Conservation (phyloP, 2,797 vertebrate species). For the Ceyx erithaca region DNA sequence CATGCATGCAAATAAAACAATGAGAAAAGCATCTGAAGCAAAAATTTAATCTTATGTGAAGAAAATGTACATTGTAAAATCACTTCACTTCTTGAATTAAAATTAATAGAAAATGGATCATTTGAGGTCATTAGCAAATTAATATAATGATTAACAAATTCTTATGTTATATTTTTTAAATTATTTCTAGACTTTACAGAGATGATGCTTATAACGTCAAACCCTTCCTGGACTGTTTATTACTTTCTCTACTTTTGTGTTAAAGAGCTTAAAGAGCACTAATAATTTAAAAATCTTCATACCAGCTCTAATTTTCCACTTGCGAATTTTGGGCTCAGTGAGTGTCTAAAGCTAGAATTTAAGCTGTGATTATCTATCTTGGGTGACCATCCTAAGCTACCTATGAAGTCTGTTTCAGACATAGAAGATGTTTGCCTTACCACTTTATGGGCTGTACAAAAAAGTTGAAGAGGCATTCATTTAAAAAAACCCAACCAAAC, state of each 20-base stretch:
- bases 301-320: neutral
- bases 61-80: neutral
- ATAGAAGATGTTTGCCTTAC: neutral
- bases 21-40: neutral
- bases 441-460: neutral
- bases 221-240: neutral
- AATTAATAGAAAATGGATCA: neutral
- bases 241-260: neutral
- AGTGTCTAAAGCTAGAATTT: neutral
- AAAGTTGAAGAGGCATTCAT: neutral
- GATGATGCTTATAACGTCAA: neutral
- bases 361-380: neutral
- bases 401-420: neutral
- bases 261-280: neutral
- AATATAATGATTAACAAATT: neutral
- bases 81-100: neutral
- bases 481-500: too few species aligned
- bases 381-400: neutral
- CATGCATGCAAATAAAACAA: fast-evolving
- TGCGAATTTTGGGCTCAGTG: neutral
- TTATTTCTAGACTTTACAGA: neutral
- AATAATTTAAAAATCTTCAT: neutral
- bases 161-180: neutral
- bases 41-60: neutral
- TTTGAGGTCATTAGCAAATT: neutral